phyloP scores from a whole-genome alignment of 2,888 invertebrate genomes.

The Hirtodrosophila alboralis region DNA sequence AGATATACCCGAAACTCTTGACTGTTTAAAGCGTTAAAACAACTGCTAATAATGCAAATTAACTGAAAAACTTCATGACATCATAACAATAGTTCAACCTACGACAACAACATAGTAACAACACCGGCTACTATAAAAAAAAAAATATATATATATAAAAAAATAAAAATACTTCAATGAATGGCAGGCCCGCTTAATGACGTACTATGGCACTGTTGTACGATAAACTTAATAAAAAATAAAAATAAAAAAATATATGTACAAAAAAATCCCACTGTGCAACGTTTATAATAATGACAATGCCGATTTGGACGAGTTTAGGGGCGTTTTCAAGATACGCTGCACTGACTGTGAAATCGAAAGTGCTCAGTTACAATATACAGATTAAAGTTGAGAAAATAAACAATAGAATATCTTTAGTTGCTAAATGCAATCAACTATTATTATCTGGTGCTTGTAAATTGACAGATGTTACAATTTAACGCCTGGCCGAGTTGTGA shows the following conservation, averaged over 20 bases:
- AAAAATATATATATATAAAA: constrained; percentile 17
- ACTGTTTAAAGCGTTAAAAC: constrained; percentile 19
- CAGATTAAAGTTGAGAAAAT: constrained; percentile 30
- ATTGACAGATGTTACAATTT: constrained; percentile 62
- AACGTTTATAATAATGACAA: constrained; percentile 23
- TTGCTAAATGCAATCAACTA: constrained; percentile 36
- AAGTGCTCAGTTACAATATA: constrained; percentile 46
- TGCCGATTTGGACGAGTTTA: constrained; percentile 35
- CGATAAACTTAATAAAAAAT: too few relatives aligned
- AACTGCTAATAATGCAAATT: constrained; percentile 66
- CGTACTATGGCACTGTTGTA: too few relatives aligned
- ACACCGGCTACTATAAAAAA: constrained; percentile 12
- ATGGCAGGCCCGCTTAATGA: constrained; percentile 6
- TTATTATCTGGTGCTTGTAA: constrained; percentile 52
- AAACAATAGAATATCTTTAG: constrained; percentile 33
- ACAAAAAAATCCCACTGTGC: not conserved
- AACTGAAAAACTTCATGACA: constrained; percentile 65
- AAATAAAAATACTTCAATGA: constrained; percentile 37
- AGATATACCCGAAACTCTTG: constrained; percentile 13
- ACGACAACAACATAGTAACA: constrained; percentile 60
- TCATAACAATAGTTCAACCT: constrained; percentile 63
- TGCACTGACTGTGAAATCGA: constrained; percentile 50
- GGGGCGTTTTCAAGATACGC: constrained; percentile 31
- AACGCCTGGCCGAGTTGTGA: constrained; percentile 55
- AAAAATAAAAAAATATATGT: too few relatives aligned